Evolutionary conservation across 2,797 vertebrate species (phyloP).

Genomic region (Rachycentron canadum): DNA sequence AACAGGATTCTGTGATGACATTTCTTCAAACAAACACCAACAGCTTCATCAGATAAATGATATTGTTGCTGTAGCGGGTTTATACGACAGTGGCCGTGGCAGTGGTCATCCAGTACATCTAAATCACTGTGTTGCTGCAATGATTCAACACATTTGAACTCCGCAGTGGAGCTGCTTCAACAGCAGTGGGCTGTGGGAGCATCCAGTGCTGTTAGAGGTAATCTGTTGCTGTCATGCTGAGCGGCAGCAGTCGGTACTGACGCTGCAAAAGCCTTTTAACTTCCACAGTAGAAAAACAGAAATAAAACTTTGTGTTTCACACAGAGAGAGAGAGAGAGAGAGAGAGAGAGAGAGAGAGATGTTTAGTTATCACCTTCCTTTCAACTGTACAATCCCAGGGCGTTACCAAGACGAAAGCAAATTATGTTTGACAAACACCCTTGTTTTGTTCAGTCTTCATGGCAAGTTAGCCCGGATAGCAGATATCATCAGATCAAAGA

Average conservation of each 20-base stretch:
- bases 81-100: too few relatives aligned
- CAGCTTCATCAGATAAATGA: background rate
- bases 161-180: background rate
- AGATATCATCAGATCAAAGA: conserved; percentile 82
- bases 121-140: background rate
- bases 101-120: background rate
- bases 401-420: conserved; percentile 75
- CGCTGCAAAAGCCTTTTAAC: background rate
- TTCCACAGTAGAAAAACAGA: conserved; percentile 19
- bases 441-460: conserved; percentile 79
- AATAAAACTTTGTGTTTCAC: conserved; percentile 26
- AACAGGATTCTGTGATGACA: background rate
- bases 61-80: too few relatives aligned
- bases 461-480: conserved; percentile 67
- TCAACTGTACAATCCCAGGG: conserved; percentile 51
- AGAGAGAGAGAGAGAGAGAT: conserved; percentile 1
- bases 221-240: background rate
- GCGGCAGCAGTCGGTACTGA: conserved; percentile 16
- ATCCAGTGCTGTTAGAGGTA: background rate
- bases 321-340: background rate
- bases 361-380: conserved; percentile 46
- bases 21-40: background rate
- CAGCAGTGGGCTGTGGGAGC: background rate
- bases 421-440: conserved; percentile 80
- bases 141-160: background rate